Percentiles rank a stretch among this genome's conserved stretches.
phyloP scores from a whole-genome alignment of 2,113 vertebrate species.

The Antechinus flavipes region DNA sequence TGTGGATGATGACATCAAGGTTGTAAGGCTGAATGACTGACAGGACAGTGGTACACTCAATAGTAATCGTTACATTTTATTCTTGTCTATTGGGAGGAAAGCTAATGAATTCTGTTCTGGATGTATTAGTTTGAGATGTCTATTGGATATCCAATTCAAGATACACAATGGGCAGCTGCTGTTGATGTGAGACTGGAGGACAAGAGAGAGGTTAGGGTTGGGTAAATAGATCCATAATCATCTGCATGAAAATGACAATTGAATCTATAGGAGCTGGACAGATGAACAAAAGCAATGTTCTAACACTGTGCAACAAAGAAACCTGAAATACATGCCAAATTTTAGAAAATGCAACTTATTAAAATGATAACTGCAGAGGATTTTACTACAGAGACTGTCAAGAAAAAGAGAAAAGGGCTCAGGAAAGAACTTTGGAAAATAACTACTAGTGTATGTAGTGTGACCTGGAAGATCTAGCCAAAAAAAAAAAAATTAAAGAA shows the following conservation, averaged over 20 bases:
- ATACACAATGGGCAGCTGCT: neutral
- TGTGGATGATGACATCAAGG: no score
- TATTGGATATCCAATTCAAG: neutral
- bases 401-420: neutral
- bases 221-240: neutral
- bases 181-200: neutral
- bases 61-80: neutral
- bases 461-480: neutral
- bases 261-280: neutral
- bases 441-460: neutral
- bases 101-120: neutral
- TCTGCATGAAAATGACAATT: neutral
- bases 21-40: no score
- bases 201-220: neutral
- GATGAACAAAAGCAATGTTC: neutral
- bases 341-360: neutral
- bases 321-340: neutral
- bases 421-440: neutral
- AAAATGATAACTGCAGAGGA: neutral
- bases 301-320: neutral
- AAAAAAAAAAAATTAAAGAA: neutral
- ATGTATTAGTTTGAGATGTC: neutral
- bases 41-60: no score
- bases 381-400: neutral
- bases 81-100: neutral